Evolutionary conservation across 2,113 vertebrate genomes (phyloP), one percentile per base, ranked within the genome.

Genomic region (Octodon degus): DNA sequence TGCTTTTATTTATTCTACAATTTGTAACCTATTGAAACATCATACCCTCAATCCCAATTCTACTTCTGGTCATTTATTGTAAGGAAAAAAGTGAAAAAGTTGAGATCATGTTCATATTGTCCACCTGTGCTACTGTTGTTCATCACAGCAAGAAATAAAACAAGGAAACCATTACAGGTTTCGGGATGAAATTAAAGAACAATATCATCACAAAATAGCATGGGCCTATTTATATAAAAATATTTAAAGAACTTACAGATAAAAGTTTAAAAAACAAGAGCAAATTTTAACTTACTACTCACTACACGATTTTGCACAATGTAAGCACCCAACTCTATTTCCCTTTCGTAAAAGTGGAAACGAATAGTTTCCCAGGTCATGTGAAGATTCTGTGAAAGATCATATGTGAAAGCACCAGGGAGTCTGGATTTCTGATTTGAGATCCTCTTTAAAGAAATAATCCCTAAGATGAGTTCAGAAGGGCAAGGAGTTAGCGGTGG

Each of bases 31-130:
- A 24, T 32, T 93, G 47, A 84, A 90, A 92, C 63, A 22, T 20
- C 55, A 87, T 68, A 85, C 13, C 3, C 7, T 88, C 50, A 81
- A 40, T 16, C 22, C 19, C 12, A 79, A 32, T 86, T 91, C 63
- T 95, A 90, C 62, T 91, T 83, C 22, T 77, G 5, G 8, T n/a
- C 93, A 86, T 94, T 86, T 86, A 91, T 68, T 63, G 16, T 94
- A 82, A 70, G 74, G 22, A 93, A 96, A 89, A 50, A 92, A 65
- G 65, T 7, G 83, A 89, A n/a, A 55, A 94, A 90, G 50, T 72
- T 90, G 3, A 47, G 68, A 40, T 40, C 60, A 86, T 55, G 95
- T 37, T 77, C 60, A 67, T 67, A 47, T 3, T 80, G 27, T 89
- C 32, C 34, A 74, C 25, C 79, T 77, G 80, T 22, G 2, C 16